These are phyloP conservation scores for Salminus brasiliensis DNA, from an alignment of 2,113 vertebrate genomes.

Conservation along the genomic window DNA sequence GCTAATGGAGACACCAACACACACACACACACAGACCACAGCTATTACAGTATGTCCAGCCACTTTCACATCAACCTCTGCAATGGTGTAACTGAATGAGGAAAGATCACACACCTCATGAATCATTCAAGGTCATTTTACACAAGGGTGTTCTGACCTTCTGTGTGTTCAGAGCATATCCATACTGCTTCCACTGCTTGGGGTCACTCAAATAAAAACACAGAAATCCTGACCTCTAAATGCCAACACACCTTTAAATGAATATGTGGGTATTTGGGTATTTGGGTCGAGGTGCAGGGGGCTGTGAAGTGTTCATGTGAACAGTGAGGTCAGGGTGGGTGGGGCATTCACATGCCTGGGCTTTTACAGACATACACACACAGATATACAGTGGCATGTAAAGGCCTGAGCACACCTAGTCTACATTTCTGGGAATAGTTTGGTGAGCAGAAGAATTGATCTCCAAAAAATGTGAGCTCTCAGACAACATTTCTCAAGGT, in stretches of 20 bases:
- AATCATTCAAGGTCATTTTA: slow-evolving; percentile 7
- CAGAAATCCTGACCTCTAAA: slow-evolving; percentile 8
- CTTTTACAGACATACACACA: too few species aligned
- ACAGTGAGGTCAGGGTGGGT: too few species aligned
- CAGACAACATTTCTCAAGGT: too few species aligned
- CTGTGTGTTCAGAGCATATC: neutral
- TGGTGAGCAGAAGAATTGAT: too few species aligned
- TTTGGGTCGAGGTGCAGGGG: neutral
- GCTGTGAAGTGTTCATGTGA: neutral
- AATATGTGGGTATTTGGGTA: neutral
- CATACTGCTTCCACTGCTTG: neutral
- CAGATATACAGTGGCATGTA: too few species aligned
- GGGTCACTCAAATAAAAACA: neutral
- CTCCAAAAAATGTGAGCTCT: too few species aligned
- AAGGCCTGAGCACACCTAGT: too few species aligned
- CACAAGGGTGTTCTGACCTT: neutral
- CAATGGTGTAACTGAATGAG: neutral
- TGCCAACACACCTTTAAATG: neutral
- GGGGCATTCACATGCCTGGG: too few species aligned
- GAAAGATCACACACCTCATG: neutral
- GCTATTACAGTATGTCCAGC: neutral
- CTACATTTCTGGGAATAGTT: too few species aligned
- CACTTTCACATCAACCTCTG: neutral
- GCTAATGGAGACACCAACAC: too few species aligned
- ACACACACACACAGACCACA: neutral